Evolutionary conservation across 2,888 invertebrate species (phyloP).

Genomic region (Argynnis bischoffii): DNA sequence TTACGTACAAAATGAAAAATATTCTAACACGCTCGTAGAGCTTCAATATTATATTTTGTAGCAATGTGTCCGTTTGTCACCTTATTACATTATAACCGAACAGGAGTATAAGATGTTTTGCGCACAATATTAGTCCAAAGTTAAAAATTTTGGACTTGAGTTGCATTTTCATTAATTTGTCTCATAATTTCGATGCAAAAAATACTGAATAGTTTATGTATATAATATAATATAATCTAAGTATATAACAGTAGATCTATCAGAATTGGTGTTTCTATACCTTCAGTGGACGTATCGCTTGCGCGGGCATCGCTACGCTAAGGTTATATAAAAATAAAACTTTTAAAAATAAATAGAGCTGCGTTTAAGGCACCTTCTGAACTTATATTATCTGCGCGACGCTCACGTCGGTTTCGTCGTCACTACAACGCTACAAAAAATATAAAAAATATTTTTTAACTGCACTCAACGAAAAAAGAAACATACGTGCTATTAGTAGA

Average conservation of each 20-base stretch:
- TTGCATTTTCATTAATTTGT: neutral
- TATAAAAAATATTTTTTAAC: neutral
- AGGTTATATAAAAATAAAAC: slow-evolving; percentile 30
- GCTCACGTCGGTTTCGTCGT: slow-evolving; percentile 9
- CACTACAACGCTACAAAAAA: slow-evolving; percentile 19
- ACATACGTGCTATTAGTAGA: slow-evolving; percentile 24
- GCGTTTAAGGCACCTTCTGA: slow-evolving; percentile 40
- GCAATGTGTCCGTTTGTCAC: neutral
- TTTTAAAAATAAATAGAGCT: slow-evolving; percentile 24
- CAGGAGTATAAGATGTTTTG: neutral
- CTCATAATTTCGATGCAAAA: neutral
- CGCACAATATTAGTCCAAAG: neutral
- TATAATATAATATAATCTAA: slow-evolving; percentile 18
- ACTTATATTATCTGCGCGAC: neutral
- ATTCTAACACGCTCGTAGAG: slow-evolving; percentile 10
- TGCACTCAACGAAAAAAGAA: slow-evolving; percentile 11
- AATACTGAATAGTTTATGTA: neutral
- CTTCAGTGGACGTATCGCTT: slow-evolving; percentile 78
- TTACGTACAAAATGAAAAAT: slow-evolving; percentile 9
- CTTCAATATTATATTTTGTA: slow-evolving; percentile 16
- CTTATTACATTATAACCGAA: neutral
- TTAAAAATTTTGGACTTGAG: neutral
- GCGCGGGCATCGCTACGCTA: slow-evolving; percentile 60
- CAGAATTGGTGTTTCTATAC: slow-evolving; percentile 75
- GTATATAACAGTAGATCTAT: slow-evolving; percentile 52